phyloP scores from a whole-genome alignment of 64 coral and sea anemone species.

The Acropora tenuis region DNA sequence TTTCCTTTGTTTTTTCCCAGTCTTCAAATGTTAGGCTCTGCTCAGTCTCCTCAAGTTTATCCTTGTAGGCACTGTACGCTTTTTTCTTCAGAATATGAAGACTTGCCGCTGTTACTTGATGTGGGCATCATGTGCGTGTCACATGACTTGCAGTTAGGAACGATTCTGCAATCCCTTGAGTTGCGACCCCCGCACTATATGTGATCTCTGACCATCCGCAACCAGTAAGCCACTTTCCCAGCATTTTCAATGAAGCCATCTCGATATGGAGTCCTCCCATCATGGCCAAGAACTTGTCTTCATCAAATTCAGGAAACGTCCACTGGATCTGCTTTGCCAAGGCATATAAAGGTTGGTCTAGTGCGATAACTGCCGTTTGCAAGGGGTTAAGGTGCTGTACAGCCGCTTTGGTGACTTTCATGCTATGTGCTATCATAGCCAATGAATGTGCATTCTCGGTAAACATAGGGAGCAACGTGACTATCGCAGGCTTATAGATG shows the following conservation, averaged over 20 bases:
- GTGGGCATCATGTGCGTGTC: slow-evolving; percentile 39
- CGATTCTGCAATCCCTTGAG: slow-evolving; percentile 45
- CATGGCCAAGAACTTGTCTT: slow-evolving; percentile 43
- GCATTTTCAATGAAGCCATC: slow-evolving; percentile 51
- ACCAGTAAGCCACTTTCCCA: slow-evolving; percentile 47
- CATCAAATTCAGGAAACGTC: slow-evolving; percentile 34
- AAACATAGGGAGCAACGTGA: slow-evolving; percentile 55
- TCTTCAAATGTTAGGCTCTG: slow-evolving; percentile 52
- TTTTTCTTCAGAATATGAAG: slow-evolving; percentile 37
- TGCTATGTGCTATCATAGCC: slow-evolving; percentile 43
- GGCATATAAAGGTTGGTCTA: slow-evolving; percentile 42
- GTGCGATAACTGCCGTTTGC: slow-evolving; percentile 25
- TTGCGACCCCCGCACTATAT: slow-evolving; percentile 34
- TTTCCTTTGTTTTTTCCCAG: slow-evolving; percentile 49
- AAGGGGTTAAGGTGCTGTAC: slow-evolving; percentile 29
- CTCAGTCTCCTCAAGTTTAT: slow-evolving; percentile 39
- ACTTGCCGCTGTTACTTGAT: slow-evolving; percentile 36
- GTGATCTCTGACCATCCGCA: slow-evolving; percentile 29
- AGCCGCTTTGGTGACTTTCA: slow-evolving; percentile 31
- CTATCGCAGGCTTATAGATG: slow-evolving; percentile 21
- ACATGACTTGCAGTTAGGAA: slow-evolving; percentile 49
- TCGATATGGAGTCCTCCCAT: slow-evolving; percentile 45
- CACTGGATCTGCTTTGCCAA: slow-evolving; percentile 56
- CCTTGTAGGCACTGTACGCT: slow-evolving; percentile 49
- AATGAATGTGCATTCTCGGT: slow-evolving; percentile 59